Evolutionary conservation across 2,113 vertebrate genomes (phyloP), one percentile per base, ranked within the genome.

Genomic region (Euleptes europaea): DNA sequence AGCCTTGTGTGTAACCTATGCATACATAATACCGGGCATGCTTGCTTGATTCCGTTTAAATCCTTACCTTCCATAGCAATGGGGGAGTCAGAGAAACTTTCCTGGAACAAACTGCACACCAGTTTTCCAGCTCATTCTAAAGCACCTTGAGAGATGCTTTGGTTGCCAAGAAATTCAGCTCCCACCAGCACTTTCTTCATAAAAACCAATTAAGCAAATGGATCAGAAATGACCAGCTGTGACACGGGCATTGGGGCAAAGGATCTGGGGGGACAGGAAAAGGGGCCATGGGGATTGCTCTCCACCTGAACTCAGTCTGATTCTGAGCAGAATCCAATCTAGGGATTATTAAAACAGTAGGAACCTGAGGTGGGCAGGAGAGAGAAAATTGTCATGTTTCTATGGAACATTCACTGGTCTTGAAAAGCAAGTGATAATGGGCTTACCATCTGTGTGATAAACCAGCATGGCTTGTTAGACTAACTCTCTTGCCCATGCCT

Each of bases 211-310:
- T 17, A 65, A 84, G 84, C 63, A 28, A 72, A 5, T 21, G 70
- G 63, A 69, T 26, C 44, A 87, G 70, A 88, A 89, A 67, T 82
- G 38, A 87, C 21, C 69, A 80, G 57, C n/a, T 12, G 75, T 66
- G 88, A 57, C 33, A 71, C 0, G 0, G 82, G 1, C 66, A 26
- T 42, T 19, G 38, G 26, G 78, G 38, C 26, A 80, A 38, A 90
- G 33, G 49, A 66, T 26, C 69, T 2, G 0, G 0, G 7, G 73
- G 49, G 47, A 57, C 65, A 63, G 7, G 77, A 38, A 65, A 51
- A 67, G 38, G 42, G 72, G 40, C 38, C 31, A 14, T 51, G n/a
- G 76, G 57, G 74, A n/a, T 35, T 57, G n/a, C n/a, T 49, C 6
- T 75, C 7, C 42, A 77, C 57, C 1, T 14, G 40, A 49, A 47